Base-by-base conservation (phyloP, 2,888 invertebrate species). In the Rhagium mordax region DNA sequence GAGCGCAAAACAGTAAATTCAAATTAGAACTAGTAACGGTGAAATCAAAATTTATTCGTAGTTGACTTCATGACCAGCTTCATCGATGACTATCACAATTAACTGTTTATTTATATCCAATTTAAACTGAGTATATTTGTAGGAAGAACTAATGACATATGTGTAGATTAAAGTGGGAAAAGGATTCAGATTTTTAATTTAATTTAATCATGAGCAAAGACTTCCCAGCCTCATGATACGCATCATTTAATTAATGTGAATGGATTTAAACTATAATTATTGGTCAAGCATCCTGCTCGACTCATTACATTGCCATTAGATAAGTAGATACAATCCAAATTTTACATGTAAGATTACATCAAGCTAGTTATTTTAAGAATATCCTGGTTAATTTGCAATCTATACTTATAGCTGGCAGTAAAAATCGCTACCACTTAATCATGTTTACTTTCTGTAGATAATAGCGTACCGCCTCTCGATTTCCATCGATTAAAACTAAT, bases 361-460 rank as follows among this genome's bases (percentile, higher is more conserved):
- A 20, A 20, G 57, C 16, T 41, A 24, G 10, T 20, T 41, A 20
- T 47, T 24, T 41, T 20, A 47, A 8, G 21, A 20, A 21, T 6
- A n/a, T 29, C 41, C 41, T 57, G 47, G 16, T 67, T 57, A 67
- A 67, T 67, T 47, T 57, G 67, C 55, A 67, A 51, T 55, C 47
- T 24, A 67, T 67, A 67, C 21, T 61, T 47, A 61, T 47, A 20
- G 41, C 16, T 57, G 74, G 70, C 70, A 77, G 73, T 71, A 73
- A 70, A 76, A 79, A 81, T 79, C 76, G 81, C 80, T 80, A 79
- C 81, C 78, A 81, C 82, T 83, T 83, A 81, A 83, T 83, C 83
- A 83, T 81, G 81, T 82, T 81, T 81, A 78, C 81, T 82, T 82
- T 80, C 80, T 81, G 77, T 79, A 79, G 82, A 81, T 83, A 84